Conservation (phyloP, 2,113 vertebrate species). For the Zosterops borbonicus region DNA sequence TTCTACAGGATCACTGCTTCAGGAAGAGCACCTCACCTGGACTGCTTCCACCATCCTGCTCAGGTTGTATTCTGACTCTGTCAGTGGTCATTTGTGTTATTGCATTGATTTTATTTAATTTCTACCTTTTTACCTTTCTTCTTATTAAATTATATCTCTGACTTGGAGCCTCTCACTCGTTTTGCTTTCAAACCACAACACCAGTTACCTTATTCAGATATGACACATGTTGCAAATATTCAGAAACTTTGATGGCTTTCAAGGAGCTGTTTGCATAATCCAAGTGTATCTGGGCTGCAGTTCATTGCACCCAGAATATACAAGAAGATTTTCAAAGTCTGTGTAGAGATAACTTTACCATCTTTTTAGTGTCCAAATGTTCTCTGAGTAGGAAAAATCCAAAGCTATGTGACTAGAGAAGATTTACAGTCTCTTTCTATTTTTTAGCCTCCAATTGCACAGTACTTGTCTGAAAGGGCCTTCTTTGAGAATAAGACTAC, state of each 20-base stretch:
- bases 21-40: too few relatives aligned
- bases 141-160: too few relatives aligned
- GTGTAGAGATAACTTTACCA: background rate
- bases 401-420: background rate
- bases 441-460: background rate
- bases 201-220: background rate
- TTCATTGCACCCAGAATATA: background rate
- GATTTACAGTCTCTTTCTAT: background rate
- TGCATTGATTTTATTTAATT: too few relatives aligned
- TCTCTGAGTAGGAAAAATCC: background rate
- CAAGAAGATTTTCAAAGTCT: background rate
- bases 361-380: background rate
- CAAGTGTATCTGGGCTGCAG: rapidly evolving
- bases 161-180: too few relatives aligned
- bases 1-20: too few relatives aligned
- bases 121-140: too few relatives aligned
- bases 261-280: background rate
- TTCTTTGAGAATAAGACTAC: background rate
- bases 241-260: background rate
- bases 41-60: too few relatives aligned
- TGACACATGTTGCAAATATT: background rate
- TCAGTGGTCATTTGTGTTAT: too few relatives aligned
- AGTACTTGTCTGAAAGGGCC: background rate
- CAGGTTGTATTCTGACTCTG: too few relatives aligned
- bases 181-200: background rate